These are phyloP conservation scores for Blastobasis lacticolella DNA, from an alignment of 2,888 invertebrate genomes.

Conservation along the genomic window DNA sequence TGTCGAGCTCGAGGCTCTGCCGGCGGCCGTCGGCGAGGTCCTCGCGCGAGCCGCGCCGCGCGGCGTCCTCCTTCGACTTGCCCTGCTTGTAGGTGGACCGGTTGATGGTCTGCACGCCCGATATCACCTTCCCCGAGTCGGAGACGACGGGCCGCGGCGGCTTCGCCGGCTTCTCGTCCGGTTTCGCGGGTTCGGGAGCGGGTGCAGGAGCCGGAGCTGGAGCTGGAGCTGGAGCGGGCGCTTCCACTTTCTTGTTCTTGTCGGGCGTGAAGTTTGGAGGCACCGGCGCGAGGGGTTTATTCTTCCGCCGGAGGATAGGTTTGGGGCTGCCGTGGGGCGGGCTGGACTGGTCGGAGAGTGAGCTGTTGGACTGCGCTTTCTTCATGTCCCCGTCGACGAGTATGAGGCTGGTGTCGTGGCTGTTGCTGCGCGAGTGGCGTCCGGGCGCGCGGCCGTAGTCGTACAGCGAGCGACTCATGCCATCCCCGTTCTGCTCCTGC, in stretches of 20 bases:
- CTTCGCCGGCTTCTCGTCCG: slow-evolving; percentile 69
- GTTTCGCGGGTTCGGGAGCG: slow-evolving; percentile 36
- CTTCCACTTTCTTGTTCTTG: slow-evolving; percentile 47
- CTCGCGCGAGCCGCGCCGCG: slow-evolving; percentile 53
- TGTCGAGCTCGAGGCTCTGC: slow-evolving; percentile 73
- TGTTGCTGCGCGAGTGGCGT: slow-evolving; percentile 73
- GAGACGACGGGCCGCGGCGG: slow-evolving; percentile 76
- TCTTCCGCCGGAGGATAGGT: slow-evolving; percentile 80
- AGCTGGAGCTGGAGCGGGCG: slow-evolving; percentile 15
- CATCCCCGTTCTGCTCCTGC: slow-evolving; percentile 60
- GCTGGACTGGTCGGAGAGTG: slow-evolving; percentile 79
- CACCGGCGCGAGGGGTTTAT: slow-evolving; percentile 82
- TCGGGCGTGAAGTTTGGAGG: slow-evolving; percentile 77
- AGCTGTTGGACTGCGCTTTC: slow-evolving; percentile 79
- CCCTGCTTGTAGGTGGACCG: slow-evolving; percentile 71
- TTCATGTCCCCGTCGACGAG: slow-evolving; percentile 66
- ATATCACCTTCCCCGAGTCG: slow-evolving; percentile 60
- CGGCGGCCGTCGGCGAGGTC: slow-evolving; percentile 58
- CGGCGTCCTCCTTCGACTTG: slow-evolving; percentile 65
- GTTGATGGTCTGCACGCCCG: slow-evolving; percentile 76
- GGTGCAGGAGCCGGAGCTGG: slow-evolving; percentile 23
- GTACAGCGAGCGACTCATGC: slow-evolving; percentile 60
- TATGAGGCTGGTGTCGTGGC: slow-evolving; percentile 74
- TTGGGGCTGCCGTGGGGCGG: slow-evolving; percentile 84
- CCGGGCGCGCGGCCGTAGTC: slow-evolving; percentile 47